Base-by-base conservation (phyloP, 2,888 invertebrate genomes). In the Parascotia fuliginaria region DNA sequence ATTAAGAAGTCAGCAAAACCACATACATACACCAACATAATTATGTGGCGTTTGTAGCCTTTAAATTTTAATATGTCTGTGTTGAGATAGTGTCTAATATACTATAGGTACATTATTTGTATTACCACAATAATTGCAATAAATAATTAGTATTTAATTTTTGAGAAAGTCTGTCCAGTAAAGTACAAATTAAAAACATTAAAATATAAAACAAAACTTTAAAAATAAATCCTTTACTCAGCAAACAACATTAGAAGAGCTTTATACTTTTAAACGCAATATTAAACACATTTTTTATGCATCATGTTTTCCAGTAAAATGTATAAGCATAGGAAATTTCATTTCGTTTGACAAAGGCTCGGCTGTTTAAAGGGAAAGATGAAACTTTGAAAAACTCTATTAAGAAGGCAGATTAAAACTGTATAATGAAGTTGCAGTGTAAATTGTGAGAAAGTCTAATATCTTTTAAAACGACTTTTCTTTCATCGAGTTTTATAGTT, bases 341-440 rank as follows among this genome's bases (percentile, higher is more conserved):
- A 56, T 65, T 68, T 55, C 54, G 52, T 61, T 51, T 55, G 61
- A 59, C 59, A 61, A 62, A 64, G 49, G 42, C 55, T 38, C 13
- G 27, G 42, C 62, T 42, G 46, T 42, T 65, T 54, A 56, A 37
- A 45, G 44, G 15, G 37, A 65, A 58, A 49, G 60, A 66, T 72
- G 65, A 61, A 73, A 76, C 69, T 75, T 72, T 65, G 58, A 60
- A 62, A 70, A 73, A 73, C 70, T 68, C 75, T 71, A 70, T 74
- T 75, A 76, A 61, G 60, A 49, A 62, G 43, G 53, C 60, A 73
- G 71, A 77, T 74, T 73, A 73, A 74, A 66, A 55, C 60, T 43
- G 61, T 61, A 54, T 73, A 76, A 70, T 73, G 66, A 76, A 75
- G 70, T 75, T 77, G 70, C 48, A 60, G 61, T 67, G 71, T 73